Percentiles rank a stretch among this genome's conserved stretches.
Conservation (phyloP, 2,888 invertebrate genomes). For the Nudaria mundana region DNA sequence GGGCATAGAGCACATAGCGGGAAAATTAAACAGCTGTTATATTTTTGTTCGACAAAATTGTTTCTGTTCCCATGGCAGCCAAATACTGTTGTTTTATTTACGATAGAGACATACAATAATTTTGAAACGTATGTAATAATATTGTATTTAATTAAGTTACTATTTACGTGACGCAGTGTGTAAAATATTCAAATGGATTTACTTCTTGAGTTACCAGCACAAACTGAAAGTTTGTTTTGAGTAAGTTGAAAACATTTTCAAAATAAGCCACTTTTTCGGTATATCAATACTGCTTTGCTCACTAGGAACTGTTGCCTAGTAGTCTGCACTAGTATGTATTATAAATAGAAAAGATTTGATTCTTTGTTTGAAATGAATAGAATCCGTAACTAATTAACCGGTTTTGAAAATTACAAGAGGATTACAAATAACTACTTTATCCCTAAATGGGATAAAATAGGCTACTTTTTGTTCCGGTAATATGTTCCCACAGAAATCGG, state of each 20-base stretch:
- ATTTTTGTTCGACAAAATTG: constrained; percentile 1
- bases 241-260: background rate
- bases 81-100: constrained; percentile 27
- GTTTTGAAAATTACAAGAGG: too few relatives aligned
- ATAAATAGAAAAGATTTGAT: too few relatives aligned
- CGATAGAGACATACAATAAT: constrained; percentile 16
- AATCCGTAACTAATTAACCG: too few relatives aligned
- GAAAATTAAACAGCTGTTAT: constrained; percentile 26
- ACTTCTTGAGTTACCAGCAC: background rate
- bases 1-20: constrained; percentile 11
- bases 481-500: too few relatives aligned
- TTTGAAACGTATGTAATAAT: constrained; percentile 1
- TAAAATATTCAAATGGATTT: background rate
- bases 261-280: too few relatives aligned
- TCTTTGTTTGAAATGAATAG: too few relatives aligned
- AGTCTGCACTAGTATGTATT: too few relatives aligned
- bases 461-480: too few relatives aligned
- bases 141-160: background rate
- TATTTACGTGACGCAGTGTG: background rate
- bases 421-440: too few relatives aligned
- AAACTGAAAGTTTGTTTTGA: background rate
- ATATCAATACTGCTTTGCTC: too few relatives aligned
- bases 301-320: too few relatives aligned
- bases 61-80: constrained; percentile 21
- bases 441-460: too few relatives aligned